These are phyloP conservation scores for Drosophila sordidula DNA, from an alignment of 2,888 invertebrate species.

Conservation along the genomic window DNA sequence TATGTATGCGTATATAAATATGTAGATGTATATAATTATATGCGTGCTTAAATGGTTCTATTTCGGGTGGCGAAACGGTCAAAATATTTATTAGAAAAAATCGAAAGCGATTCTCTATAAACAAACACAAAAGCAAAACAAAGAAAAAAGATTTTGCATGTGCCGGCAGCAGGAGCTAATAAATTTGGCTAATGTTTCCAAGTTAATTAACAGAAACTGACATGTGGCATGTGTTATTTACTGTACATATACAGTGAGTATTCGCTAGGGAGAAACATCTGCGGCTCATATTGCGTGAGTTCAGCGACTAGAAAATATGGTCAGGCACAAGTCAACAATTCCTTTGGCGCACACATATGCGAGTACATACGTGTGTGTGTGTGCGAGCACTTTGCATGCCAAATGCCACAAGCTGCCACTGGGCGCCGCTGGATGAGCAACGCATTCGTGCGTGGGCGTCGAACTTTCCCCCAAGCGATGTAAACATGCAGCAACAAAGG, in stretches of 20 bases:
- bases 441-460: slow-evolving; percentile 75
- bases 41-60: slow-evolving; percentile 23
- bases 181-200: slow-evolving; percentile 52
- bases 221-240: slow-evolving; percentile 23
- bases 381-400: slow-evolving; percentile 41
- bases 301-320: slow-evolving; percentile 48
- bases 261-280: slow-evolving; percentile 50
- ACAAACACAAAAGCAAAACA: slow-evolving; percentile 15
- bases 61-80: slow-evolving; percentile 25
- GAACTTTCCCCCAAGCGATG: slow-evolving; percentile 67
- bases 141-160: background rate
- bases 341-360: slow-evolving; percentile 14
- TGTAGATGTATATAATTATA: too few species aligned
- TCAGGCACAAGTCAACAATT: slow-evolving; percentile 18
- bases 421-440: slow-evolving; percentile 58
- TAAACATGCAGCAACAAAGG: slow-evolving; percentile 45
- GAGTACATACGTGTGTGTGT: background rate
- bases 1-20: slow-evolving; percentile 11
- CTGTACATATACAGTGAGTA: slow-evolving; percentile 24
- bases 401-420: slow-evolving; percentile 25
- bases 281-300: slow-evolving; percentile 56
- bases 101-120: slow-evolving; percentile 26
- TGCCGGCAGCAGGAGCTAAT: slow-evolving; percentile 43
- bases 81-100: slow-evolving; percentile 37
- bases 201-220: slow-evolving; percentile 58